Evolutionary conservation across 2,888 invertebrate genomes (phyloP), one percentile per base, ranked within the genome.

Genomic region (Orchestes rusci): DNA sequence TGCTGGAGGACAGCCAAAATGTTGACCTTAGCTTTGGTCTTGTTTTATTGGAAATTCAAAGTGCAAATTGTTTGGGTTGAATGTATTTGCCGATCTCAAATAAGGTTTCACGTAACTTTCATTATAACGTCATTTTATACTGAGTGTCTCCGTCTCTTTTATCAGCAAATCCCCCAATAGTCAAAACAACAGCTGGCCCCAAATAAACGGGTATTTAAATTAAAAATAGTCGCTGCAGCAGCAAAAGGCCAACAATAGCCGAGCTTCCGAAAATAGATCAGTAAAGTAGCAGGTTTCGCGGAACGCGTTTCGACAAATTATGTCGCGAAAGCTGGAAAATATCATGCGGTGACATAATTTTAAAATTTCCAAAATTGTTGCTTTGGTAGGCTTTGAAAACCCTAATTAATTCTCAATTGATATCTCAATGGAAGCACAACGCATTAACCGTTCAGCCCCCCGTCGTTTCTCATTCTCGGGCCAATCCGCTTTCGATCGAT

Each of bases 401-500:
- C 13, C 13, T 30, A 30, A 16, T 30, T 30, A 13, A 30, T 30
- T 30, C 13, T 30, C 30, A 13, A n/a, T 23, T 23, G 7, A n/a
- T n/a, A n/a, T n/a, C n/a, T n/a, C 12, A 12, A 58, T 58, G 57
- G 54, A 57, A 43, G 40, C 55, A 34, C 51, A 56, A 42, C 47
- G 28, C 37, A 35, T 55, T 52, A 45, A 52, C 52, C 20, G 44
- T 42, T 31, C 50, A 48, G 18, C 38, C 38, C 43, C 40, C 27
- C 36, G 46, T 13, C 39, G 51, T 13, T 49, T 51, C 32, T 45
- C 51, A 2, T 44, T 44, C 32, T 48, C 52, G 43, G 40, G 39
- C 13, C 29, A 15, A 39, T 40, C 19, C 23, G 38, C 20, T 4
- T 15, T 2, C 18, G 36, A 35, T 16, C 51, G 83, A 64, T 82